Evolutionary conservation across 1,140 invertebrate genomes (phyloP), one percentile per base, ranked within the genome.

Genomic region (Procambarus virginalis): DNA sequence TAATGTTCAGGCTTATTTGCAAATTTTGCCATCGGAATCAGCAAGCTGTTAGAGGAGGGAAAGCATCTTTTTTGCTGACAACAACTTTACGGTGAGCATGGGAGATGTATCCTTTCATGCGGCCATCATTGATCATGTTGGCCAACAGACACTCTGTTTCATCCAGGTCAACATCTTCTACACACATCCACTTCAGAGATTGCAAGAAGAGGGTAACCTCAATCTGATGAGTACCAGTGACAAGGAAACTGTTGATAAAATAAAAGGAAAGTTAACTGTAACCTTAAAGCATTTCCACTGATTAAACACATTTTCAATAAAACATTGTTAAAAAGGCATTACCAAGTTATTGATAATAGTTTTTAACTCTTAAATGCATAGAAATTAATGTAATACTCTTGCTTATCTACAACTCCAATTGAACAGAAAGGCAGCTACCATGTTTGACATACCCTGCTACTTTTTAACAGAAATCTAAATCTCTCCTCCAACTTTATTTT

Each of bases 101-200:
- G 0, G 98, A 99, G 93, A 99, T 99, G 93, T 99, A 99, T 0
- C 99, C 99, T 94, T 99, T 97, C 89, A 98, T 97, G 94, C 97
- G 97, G 2, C 97, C 97, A 93, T 99, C 98, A 93, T 96, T 97
- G 93, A 99, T 99, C 48, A 99, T 95, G 95, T 99, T 99, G 1
- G 98, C 97, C 14, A 99, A 95, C 93, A 99, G 97, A 94, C 98
- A 99, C 93, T 99, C 97, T 1, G 98, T 98, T 94, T 99, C 98
- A 94, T 99, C 98, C 91, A 97, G 95, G 93, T 98, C 97, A 17
- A 99, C 96, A 93, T 98, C 97, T 55, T 96, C 96, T 84, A 98
- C 94, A 92, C 94, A 92, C 93, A 95, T 94, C 93, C 94, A 96
- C 93, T 97, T 95, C 14, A 99, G 94, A 17, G 97, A 97, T 49